Evolutionary conservation across 2,888 invertebrate genomes (phyloP).

Genomic region (Flexamia atlantica): DNA sequence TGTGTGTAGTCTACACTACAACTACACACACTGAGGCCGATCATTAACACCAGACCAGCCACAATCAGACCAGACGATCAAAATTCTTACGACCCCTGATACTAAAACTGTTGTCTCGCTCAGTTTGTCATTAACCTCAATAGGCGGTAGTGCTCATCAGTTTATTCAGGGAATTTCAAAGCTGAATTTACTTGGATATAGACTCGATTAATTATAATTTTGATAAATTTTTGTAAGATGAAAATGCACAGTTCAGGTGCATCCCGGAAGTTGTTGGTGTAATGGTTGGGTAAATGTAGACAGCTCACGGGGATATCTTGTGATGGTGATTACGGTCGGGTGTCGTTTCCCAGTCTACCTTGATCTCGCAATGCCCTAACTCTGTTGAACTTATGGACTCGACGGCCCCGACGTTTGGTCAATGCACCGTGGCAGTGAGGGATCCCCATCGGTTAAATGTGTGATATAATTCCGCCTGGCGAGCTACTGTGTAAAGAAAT

Average conservation of each 20-base stretch:
- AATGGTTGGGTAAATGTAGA: background rate
- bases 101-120: background rate
- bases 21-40: background rate
- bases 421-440: conserved; percentile 19
- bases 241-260: background rate
- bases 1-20: background rate
- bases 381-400: conserved; percentile 8
- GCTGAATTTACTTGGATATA: background rate
- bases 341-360: background rate
- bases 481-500: conserved; percentile 54
- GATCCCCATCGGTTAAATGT: conserved; percentile 55
- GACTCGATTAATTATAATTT: background rate
- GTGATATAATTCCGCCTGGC: conserved; percentile 39
- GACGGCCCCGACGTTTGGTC: background rate
- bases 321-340: background rate
- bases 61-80: conserved; percentile 1
- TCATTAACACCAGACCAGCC: background rate
- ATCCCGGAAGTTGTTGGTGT: no score
- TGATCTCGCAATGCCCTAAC: background rate
- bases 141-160: background rate
- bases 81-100: conserved; percentile 4
- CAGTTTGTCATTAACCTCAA: background rate
- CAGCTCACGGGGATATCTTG: background rate
- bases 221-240: background rate
- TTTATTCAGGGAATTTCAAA: background rate